Percentiles rank a stretch among this genome's conserved stretches.
Conservation (phyloP, 2,888 invertebrate genomes). For the Amiota minor region DNA sequence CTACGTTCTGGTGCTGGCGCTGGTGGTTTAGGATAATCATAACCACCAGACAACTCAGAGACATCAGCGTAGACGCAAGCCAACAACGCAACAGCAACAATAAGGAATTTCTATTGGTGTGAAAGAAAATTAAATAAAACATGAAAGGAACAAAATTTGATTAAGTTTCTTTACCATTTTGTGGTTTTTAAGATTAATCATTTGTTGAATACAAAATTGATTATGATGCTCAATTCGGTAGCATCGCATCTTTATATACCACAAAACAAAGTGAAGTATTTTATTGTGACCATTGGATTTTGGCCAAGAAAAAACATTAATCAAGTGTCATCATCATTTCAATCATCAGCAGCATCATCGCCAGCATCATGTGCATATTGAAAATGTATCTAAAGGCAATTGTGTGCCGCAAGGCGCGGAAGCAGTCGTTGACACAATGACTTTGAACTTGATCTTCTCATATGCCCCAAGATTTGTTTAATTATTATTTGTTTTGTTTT, state of each 20-base stretch:
- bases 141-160: not conserved
- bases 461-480: not conserved
- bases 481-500: too few species aligned
- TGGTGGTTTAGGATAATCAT: constrained; percentile 51
- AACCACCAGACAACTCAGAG: constrained; percentile 55
- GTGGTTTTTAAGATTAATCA: not conserved
- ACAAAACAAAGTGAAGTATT: not conserved
- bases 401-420: constrained; percentile 8
- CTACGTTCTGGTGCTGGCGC: constrained; percentile 13
- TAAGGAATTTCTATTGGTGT: constrained; percentile 55
- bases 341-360: not conserved
- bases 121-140: not conserved
- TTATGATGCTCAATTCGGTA: not conserved
- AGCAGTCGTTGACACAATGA: constrained; percentile 12
- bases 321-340: too few species aligned
- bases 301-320: not conserved
- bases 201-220: not conserved
- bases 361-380: not conserved
- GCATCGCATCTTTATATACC: constrained; percentile 11
- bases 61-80: constrained; percentile 60
- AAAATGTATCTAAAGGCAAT: not conserved
- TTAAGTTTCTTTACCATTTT: constrained; percentile 18
- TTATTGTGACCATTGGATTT: not conserved
- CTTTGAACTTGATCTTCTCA: constrained; percentile 24
- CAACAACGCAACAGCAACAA: constrained; percentile 62